These are phyloP conservation scores for Cynocephalus volans DNA, from an alignment of 2,113 vertebrate species.

Conservation along the genomic window DNA sequence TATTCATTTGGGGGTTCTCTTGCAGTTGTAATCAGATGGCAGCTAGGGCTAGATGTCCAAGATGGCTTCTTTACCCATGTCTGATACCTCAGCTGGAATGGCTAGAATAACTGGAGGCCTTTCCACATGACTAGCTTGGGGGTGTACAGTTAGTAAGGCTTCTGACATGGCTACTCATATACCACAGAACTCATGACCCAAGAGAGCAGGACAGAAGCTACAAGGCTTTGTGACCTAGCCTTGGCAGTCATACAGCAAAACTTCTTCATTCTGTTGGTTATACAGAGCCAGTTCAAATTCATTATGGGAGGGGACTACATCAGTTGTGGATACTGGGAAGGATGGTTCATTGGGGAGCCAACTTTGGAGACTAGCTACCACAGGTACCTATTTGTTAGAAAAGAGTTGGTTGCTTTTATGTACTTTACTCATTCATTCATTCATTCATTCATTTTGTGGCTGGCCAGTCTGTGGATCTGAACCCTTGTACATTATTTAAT, in stretches of 20 bases:
- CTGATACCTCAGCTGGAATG: not conserved
- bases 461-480: too few species aligned
- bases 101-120: not conserved
- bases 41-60: not conserved
- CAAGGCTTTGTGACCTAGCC: not conserved
- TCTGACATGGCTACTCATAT: not conserved
- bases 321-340: not conserved
- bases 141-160: not conserved
- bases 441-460: too few species aligned
- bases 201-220: not conserved
- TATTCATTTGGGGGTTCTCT: not conserved
- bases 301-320: not conserved
- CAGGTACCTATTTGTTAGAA: not conserved
- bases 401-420: not conserved
- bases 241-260: too few species aligned
- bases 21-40: not conserved
- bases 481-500: not conserved
- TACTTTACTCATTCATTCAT: too few species aligned
- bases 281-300: not conserved
- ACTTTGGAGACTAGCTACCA: not conserved
- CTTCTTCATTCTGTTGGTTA: not conserved
- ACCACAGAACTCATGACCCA: not conserved
- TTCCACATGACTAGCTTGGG: not conserved
- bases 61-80: not conserved
- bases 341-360: not conserved